A percentile compares a stretch with the other conserved stretches of the same genome.
Conservation (phyloP, 2,888 invertebrate species). For the Prosopocoilus inquinatus region DNA sequence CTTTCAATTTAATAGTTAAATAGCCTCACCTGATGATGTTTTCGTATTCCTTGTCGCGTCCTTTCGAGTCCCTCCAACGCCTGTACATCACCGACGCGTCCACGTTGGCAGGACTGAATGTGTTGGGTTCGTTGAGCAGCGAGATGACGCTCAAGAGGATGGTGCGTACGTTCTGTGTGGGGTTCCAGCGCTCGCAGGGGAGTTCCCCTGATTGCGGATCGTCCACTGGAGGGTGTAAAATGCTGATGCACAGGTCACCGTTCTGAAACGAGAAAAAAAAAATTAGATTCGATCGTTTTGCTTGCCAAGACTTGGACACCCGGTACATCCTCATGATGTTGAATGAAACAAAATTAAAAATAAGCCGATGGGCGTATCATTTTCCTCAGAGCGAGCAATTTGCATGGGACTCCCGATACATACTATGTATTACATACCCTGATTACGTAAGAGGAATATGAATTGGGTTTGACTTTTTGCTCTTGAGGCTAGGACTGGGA, state of each 20-base stretch:
- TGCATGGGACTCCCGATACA: no score
- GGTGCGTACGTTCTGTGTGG: conserved; percentile 98
- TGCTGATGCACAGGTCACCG: conserved; percentile 98
- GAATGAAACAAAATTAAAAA: no score
- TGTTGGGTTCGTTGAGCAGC: conserved; percentile 98
- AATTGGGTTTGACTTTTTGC: no score
- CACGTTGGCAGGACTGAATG: conserved; percentile 98
- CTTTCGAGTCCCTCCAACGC: conserved; percentile 97
- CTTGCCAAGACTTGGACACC: no score
- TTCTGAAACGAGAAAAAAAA: conserved; percentile 63
- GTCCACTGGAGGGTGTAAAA: conserved; percentile 97
- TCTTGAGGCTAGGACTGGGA: no score
- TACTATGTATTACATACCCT: no score
- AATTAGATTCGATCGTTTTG: background rate
- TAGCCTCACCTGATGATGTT: conserved; percentile 86
- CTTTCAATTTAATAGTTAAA: no score
- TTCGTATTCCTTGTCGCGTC: conserved; percentile 97
- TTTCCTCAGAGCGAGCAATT: no score
- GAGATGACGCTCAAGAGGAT: conserved; percentile 98
- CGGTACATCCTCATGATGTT: no score
- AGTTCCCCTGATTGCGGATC: conserved; percentile 99
- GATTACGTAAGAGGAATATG: no score
- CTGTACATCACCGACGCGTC: conserved; percentile 99
- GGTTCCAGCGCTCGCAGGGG: conserved; percentile 99
- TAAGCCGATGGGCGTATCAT: no score